phyloP scores from a whole-genome alignment of 1,140 invertebrate species.

The Thereuonema tuberculata region DNA sequence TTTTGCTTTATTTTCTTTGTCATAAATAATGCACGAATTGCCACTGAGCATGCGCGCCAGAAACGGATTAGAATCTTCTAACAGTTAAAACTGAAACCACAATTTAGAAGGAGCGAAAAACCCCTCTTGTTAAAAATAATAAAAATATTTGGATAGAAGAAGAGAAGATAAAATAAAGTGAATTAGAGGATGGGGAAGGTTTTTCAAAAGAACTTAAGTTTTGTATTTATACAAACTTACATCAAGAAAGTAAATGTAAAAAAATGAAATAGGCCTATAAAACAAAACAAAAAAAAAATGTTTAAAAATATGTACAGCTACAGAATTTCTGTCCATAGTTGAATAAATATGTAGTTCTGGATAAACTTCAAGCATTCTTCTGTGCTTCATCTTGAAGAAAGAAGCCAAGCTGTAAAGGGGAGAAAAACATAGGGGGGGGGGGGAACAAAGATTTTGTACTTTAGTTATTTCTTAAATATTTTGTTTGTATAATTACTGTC shows the following conservation, averaged over 20 bases:
- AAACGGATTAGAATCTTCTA: not conserved
- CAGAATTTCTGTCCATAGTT: not conserved
- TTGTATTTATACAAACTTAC: not conserved
- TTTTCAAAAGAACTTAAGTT: not conserved
- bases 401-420: not conserved
- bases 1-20: slow-evolving; percentile 25
- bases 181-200: not conserved
- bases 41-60: not conserved
- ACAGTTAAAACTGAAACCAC: not conserved
- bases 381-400: not conserved
- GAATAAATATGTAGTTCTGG: too few relatives aligned
- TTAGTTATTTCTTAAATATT: not conserved
- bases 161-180: not conserved
- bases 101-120: not conserved
- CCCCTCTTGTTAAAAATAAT: not conserved
- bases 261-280: not conserved
- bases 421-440: not conserved
- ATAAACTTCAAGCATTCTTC: too few relatives aligned
- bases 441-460: not conserved
- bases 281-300: not conserved
- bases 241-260: not conserved
- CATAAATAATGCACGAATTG: not conserved
- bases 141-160: not conserved
- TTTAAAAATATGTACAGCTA: not conserved
- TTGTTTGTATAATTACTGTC: too few relatives aligned